Percentiles rank a stretch among this genome's conserved stretches.
Conservation (phyloP, 1,140 invertebrate genomes). For the Xylocopa sonorina region DNA sequence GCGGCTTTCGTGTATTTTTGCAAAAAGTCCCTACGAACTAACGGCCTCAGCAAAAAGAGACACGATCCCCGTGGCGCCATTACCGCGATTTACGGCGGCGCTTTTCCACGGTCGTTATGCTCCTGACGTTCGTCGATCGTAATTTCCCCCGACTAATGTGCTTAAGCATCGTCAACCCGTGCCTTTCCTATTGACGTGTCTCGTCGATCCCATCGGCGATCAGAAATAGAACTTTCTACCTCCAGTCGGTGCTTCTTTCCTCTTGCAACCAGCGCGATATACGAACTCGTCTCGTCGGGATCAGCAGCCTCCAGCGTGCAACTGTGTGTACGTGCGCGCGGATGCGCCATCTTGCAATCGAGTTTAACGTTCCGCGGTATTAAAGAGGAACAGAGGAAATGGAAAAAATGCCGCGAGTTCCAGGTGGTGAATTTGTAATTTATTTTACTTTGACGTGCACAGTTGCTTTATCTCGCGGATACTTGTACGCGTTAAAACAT, state of each 20-base stretch:
- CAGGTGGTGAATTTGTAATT: background rate
- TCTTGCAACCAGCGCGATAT: background rate
- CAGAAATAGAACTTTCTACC: constrained; percentile 56
- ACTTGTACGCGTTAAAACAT: background rate
- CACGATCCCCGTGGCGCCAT: constrained; percentile 43
- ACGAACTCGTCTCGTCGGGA: background rate
- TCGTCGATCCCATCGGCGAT: constrained; percentile 53
- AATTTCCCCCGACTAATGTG: constrained; percentile 58
- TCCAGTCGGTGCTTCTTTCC: background rate
- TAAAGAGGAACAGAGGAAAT: no score
- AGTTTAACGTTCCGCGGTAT: no score
- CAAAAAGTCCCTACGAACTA: constrained; percentile 30
- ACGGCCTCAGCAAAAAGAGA: constrained; percentile 41
- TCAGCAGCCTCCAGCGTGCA: no score
- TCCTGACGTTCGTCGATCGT: constrained; percentile 19
- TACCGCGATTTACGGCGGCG: constrained; percentile 53
- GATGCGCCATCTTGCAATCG: background rate
- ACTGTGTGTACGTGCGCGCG: background rate
- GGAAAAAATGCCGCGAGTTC: background rate
- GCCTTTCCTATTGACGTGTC: constrained; percentile 54
- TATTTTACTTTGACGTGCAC: background rate
- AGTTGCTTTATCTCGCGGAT: background rate
- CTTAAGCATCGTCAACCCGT: constrained; percentile 39
- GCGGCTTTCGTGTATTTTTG: background rate
- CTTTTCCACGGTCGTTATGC: constrained; percentile 42